Conservation (phyloP, 1,140 invertebrate species). For the Anastatus disparis region DNA sequence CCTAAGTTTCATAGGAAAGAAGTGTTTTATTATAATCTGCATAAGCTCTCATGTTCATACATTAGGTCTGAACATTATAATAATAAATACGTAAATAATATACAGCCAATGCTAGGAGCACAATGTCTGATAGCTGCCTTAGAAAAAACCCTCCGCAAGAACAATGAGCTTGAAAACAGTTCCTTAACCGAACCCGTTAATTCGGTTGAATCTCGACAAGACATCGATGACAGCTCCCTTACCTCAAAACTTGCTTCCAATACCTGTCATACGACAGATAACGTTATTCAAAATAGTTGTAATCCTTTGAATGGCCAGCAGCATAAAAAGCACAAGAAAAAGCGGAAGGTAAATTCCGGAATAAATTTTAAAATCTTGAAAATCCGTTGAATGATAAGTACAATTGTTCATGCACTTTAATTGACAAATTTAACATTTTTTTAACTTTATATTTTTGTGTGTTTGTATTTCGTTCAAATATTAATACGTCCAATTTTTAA, state of each 20-base stretch:
- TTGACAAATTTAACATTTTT: too few relatives aligned
- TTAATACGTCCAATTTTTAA: too few relatives aligned
- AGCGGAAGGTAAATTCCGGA: conserved; percentile 59
- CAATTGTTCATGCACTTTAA: conserved; percentile 17
- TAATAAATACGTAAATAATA: conserved; percentile 44
- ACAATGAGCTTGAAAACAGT: conserved; percentile 56
- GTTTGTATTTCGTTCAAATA: too few relatives aligned
- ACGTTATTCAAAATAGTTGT: conserved; percentile 56
- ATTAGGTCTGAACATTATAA: conserved; percentile 34
- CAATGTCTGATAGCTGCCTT: conserved; percentile 58
- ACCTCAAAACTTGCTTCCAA: conserved; percentile 58
- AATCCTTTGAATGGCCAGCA: conserved; percentile 58
- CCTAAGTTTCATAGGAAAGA: too few relatives aligned
- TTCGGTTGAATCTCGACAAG: conserved; percentile 55
- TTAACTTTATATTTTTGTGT: too few relatives aligned
- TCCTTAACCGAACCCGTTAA: conserved; percentile 51
- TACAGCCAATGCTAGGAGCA: conserved; percentile 53
- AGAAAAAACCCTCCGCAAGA: conserved; percentile 57
- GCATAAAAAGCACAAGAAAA: conserved; percentile 63
- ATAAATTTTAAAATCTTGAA: conserved; percentile 44
- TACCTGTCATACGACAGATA: conserved; percentile 56
- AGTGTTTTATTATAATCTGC: conserved; percentile 32
- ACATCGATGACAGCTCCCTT: conserved; percentile 54
- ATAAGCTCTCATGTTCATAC: conserved; percentile 31
- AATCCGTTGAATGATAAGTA: conserved; percentile 39